These are phyloP conservation scores for Pseudomyrmex sp. DNA, from an alignment of 1,140 invertebrate species.

Conservation along the genomic window DNA sequence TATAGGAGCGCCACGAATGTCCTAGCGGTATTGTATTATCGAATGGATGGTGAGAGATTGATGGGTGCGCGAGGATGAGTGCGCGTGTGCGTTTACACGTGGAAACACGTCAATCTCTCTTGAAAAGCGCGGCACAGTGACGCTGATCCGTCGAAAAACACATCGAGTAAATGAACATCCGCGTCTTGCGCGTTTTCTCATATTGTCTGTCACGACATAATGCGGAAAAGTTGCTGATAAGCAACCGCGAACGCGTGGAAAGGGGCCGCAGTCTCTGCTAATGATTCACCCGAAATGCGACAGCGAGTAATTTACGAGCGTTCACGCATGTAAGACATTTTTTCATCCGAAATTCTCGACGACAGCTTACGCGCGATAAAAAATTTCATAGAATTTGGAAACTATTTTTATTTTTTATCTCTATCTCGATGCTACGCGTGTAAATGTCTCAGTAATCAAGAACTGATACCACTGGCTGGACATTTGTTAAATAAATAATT, in stretches of 20 bases:
- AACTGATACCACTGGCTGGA: too few species aligned
- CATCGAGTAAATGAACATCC: neutral
- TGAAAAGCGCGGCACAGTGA: neutral
- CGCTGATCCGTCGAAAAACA: neutral
- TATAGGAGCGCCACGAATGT: neutral
- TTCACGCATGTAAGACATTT: neutral
- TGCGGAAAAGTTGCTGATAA: neutral
- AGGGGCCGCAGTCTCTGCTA: neutral
- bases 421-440: neutral
- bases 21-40: conserved; percentile 23
- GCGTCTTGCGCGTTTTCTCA: neutral
- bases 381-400: neutral
- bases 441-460: too few species aligned
- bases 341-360: neutral
- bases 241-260: neutral
- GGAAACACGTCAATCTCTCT: conserved; percentile 23
- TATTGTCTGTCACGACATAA: neutral
- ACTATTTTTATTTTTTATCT: neutral
- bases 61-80: conserved; percentile 24
- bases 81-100: neutral
- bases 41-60: conserved; percentile 26
- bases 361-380: conserved; percentile 1
- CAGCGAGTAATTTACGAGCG: conserved; percentile 22
- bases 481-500: too few species aligned
- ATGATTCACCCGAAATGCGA: conserved; percentile 5